Base-by-base conservation (phyloP, 2,888 invertebrate species). In the Acronicta alni region DNA sequence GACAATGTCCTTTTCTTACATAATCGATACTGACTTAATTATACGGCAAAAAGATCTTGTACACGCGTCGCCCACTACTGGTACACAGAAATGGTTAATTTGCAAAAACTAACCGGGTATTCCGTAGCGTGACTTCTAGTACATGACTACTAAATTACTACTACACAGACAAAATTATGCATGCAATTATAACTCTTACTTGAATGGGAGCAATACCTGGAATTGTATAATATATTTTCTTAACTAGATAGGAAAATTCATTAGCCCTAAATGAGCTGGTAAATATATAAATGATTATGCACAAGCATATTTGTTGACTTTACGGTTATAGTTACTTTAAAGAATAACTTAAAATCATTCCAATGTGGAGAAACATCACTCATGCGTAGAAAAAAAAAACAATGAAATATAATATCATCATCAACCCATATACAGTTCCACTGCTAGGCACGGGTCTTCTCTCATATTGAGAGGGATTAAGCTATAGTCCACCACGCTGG, bases 11-110 rank as follows among this genome's bases (percentile, higher is more conserved):
- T 64, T 58, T 60, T 47, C 62, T 69, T 64, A 59, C 64, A 66
- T 77, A 70, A 78, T 76, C 64, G 66, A 70, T 72, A 67, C 64
- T 58, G 65, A 71, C 32, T 67, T 68, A 75, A 79, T 80, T 75
- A 69, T 61, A 32, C 59, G 15, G 73, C 74, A 81, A 81, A 79
- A 78, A 77, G 69, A 57, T 69, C 59, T 61, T 30, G 59, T 63
- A 61, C 69, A 67, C 59, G 70, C 41, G 64, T 54, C 41, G 15
- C 45, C 58, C 45, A 58, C 57, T 45, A 54, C 64, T 38, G 20
- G 44, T 74, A 77, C 66, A 64, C 56, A 77, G 71, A 74, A 74
- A 72, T 67, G 18, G 48, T 48, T 23, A 15, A 56, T 41, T 52
- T 66, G 67, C 54, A 77, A 77, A 77, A 77, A 77, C 47, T 26